Base-by-base conservation (phyloP, 2,888 invertebrate genomes). In the Caenorhabditis drosophilae region DNA sequence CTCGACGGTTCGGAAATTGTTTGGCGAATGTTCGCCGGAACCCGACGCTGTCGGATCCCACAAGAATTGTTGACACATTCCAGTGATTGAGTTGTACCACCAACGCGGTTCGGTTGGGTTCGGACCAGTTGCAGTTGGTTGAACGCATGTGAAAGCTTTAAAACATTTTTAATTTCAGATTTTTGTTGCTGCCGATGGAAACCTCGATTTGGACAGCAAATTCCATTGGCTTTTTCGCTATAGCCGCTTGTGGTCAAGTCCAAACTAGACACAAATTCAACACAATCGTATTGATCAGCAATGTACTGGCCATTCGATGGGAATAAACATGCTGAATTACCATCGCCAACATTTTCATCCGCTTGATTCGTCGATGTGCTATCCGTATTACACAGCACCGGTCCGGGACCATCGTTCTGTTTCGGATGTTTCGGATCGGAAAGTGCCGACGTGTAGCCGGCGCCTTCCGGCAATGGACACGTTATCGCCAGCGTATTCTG, bases 91-190 rank as follows among this genome's bases (percentile, higher is more conserved):
- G 41, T 69, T 69, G 57, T 64, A 69, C 75, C 77, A 75, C 77
- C 77, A 77, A 1, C 77, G 54, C 4, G 77, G 77, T 48, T 77
- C 77, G 9, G 75, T 71, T n/a, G 77, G 77, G 50, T 77, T 77
- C 7, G 75, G 74, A 4, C 77, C 77, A 26, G 77, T 75, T 0
- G 77, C 77, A 23, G 77, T 75, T 2, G 77, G 75, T 53, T 75
- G 75, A 16, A 75, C 60, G 46, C 77, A 77, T 2, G 74, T 74
- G 58, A 75, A 77, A 1, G 75, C 74, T n/a, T n/a, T n/a, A n/a
- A n/a, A n/a, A n/a, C n/a, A n/a, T n/a, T n/a, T n/a, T n/a, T n/a
- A n/a, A n/a, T n/a, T n/a, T n/a, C n/a, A n/a, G n/a, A n/a, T n/a
- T n/a, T n/a, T n/a, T n/a, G n/a, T n/a, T n/a, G n/a, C n/a, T n/a